Evolutionary conservation across 2,888 invertebrate species (phyloP).

Genomic region (Pseudococcus viburni): DNA sequence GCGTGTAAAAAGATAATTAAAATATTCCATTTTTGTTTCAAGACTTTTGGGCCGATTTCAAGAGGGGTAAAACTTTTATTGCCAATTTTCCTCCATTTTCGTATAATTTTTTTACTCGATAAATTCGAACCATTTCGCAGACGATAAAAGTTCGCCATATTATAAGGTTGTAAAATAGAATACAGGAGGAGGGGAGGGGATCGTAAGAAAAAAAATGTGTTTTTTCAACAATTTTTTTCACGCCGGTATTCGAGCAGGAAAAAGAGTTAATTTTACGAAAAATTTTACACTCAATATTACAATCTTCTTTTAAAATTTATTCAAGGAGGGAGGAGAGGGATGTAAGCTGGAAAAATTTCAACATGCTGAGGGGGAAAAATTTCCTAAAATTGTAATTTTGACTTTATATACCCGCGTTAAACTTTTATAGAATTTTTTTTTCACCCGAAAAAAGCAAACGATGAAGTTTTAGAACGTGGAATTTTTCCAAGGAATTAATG

Average conservation of each 20-base stretch:
- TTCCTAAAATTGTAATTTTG: no score
- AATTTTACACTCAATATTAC: neutral
- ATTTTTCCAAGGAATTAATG: no score
- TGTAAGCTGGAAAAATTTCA: neutral
- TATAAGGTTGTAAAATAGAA: neutral
- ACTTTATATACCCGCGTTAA: no score
- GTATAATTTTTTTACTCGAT: neutral
- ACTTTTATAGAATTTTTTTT: no score
- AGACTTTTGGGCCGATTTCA: neutral
- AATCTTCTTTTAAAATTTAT: neutral
- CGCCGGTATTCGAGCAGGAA: neutral
- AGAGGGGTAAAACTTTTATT: neutral
- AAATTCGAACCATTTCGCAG: neutral
- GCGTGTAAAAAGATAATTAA: neutral
- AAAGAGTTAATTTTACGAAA: neutral
- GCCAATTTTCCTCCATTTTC: conserved; percentile 13
- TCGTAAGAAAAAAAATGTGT: neutral
- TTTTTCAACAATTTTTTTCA: neutral
- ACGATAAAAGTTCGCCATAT: neutral
- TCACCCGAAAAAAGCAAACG: no score
- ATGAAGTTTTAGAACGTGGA: no score
- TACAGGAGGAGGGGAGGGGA: neutral
- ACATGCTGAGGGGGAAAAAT: neutral
- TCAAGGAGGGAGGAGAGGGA: neutral
- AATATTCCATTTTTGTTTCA: neutral